Conservation (phyloP, 2,797 vertebrate species). For the Neoniphon sammara region DNA sequence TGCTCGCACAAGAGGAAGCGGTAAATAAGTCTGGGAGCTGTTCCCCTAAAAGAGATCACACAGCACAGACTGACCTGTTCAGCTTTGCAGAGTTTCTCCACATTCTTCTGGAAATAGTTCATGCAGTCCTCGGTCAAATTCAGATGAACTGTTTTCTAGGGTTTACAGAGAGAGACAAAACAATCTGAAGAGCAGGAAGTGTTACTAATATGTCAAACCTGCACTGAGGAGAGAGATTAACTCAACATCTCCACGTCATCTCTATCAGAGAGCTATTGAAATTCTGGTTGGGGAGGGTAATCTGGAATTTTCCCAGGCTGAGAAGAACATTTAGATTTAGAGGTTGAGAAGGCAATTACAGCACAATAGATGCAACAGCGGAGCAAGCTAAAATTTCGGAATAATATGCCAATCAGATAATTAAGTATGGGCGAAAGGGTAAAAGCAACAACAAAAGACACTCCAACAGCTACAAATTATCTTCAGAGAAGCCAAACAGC, state of each 20-base stretch:
- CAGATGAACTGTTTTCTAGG: slow-evolving; percentile 93
- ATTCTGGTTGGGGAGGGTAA: neutral
- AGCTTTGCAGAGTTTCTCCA: slow-evolving; percentile 96
- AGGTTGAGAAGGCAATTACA: neutral
- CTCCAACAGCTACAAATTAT: too few species aligned
- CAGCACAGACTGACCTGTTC: slow-evolving; percentile 87
- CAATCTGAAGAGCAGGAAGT: neutral
- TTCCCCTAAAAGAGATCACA: neutral
- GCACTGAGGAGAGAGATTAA: neutral
- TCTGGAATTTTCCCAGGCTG: neutral
- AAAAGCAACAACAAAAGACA: too few species aligned
- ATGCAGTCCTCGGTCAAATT: slow-evolving; percentile 95
- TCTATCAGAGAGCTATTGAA: neutral
- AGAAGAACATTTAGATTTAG: neutral
- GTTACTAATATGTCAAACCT: neutral
- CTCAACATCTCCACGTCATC: neutral
- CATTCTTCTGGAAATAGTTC: slow-evolving; percentile 85
- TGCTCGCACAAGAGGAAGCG: neutral
- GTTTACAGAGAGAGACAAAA: slow-evolving; percentile 34
- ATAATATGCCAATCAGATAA: too few species aligned
- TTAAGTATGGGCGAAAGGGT: too few species aligned
- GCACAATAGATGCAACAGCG: neutral
- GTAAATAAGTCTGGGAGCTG: neutral
- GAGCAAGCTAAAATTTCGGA: too few species aligned
- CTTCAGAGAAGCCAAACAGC: too few species aligned